phyloP scores from a whole-genome alignment of 2,888 invertebrate species.

The Lithophane leautieri region DNA sequence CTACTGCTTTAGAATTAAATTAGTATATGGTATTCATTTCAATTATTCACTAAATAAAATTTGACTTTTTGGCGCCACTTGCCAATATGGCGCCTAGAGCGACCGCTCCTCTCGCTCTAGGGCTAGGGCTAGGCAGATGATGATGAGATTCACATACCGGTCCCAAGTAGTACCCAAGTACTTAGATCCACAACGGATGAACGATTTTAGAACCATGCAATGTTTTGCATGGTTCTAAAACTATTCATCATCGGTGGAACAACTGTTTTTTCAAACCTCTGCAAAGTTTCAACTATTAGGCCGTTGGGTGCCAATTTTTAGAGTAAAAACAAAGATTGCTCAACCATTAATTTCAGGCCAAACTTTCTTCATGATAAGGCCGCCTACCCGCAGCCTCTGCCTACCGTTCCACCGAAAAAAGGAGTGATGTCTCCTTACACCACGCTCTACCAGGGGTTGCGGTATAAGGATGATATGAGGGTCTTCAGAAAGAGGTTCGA shows the following conservation, averaged over 20 bases:
- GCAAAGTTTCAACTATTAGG: neutral
- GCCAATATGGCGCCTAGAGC: too few relatives aligned
- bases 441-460: slow-evolving; percentile 77
- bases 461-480: slow-evolving; percentile 70
- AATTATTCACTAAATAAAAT: too few relatives aligned
- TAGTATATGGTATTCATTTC: too few relatives aligned
- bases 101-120: neutral
- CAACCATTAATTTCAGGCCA: slow-evolving; percentile 60
- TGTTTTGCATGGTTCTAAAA: neutral
- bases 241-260: neutral
- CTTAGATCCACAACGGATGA: too few relatives aligned
- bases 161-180: too few relatives aligned
- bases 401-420: slow-evolving; percentile 25
- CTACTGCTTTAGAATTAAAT: too few relatives aligned
- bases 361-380: slow-evolving; percentile 14
- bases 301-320: neutral
- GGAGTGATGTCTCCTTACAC: slow-evolving; percentile 67
- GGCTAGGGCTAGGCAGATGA: neutral
- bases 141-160: neutral
- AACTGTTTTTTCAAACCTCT: neutral
- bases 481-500: slow-evolving; percentile 76
- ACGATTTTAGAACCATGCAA: too few relatives aligned
- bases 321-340: neutral
- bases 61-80: too few relatives aligned
- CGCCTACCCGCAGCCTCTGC: slow-evolving; percentile 74